Conservation (phyloP, 2,113 vertebrate species). For the Pluvialis apricaria region DNA sequence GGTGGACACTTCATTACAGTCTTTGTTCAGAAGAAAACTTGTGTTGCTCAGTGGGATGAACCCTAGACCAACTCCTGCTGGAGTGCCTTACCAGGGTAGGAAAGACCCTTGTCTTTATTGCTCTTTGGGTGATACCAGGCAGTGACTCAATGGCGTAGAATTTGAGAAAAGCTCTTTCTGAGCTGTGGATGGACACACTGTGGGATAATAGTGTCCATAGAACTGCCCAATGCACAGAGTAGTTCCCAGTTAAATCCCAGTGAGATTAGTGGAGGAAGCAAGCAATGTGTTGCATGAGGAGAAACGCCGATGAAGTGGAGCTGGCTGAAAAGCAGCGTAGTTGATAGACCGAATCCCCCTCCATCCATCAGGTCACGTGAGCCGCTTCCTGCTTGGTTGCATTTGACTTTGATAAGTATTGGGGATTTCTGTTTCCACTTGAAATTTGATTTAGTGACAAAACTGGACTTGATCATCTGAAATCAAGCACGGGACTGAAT, state of each 20-base stretch:
- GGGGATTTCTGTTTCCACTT: not conserved
- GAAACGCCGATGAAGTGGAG: not conserved
- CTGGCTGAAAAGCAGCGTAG: not conserved
- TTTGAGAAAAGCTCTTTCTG: not conserved
- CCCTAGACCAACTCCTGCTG: not conserved
- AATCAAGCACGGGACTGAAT: not conserved
- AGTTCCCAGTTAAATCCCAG: not conserved
- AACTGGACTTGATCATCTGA: not conserved
- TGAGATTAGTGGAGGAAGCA: not conserved
- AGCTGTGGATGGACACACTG: not conserved
- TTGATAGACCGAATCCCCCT: not conserved
- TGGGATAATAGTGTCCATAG: not conserved
- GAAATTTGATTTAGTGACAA: not conserved
- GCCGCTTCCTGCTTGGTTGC: not conserved
- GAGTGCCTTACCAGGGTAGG: not conserved
- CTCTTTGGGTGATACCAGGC: not conserved
- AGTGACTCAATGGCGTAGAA: not conserved
- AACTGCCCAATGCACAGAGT: not conserved
- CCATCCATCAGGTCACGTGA: not conserved
- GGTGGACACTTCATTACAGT: not conserved
- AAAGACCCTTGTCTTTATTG: not conserved
- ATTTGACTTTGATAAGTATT: not conserved
- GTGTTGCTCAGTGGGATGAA: not conserved
- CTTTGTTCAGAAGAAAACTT: not conserved
- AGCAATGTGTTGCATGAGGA: accelerated